Evolutionary conservation across 2,888 invertebrate genomes (phyloP), one percentile per base, ranked within the genome.

Genomic region (Folsomia candida): DNA sequence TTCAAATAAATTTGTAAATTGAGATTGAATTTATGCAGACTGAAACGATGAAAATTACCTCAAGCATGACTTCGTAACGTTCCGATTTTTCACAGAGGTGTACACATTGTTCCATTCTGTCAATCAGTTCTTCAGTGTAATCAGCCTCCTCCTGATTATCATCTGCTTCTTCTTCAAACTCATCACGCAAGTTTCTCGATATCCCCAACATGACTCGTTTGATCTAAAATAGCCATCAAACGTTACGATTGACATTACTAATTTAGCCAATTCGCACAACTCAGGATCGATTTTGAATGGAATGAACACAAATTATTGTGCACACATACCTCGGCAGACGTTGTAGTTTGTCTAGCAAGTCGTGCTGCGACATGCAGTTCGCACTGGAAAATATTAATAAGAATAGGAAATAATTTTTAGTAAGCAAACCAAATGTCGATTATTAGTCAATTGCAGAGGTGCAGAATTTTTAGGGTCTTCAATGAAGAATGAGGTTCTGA

Each of bases 281-380:
- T n/a, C n/a, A n/a, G n/a, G n/a, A n/a, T n/a, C n/a, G n/a, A n/a
- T n/a, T n/a, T n/a, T n/a, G n/a, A n/a, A n/a, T n/a, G n/a, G n/a
- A n/a, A n/a, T n/a, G n/a, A n/a, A n/a, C n/a, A n/a, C n/a, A n/a
- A n/a, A n/a, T n/a, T n/a, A n/a, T n/a, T n/a, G n/a, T n/a, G n/a
- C n/a, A n/a, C n/a, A n/a, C n/a, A 4, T 68, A 79, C 78, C 71
- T 79, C 79, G 25, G 76, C 74, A 54, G 54, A 20, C 18, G 78
- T 78, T 24, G 78, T 74, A 3, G 76, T 72, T 62, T 78, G 78
- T 37, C 78, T 76, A 22, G 78, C 78, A 29, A 80, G 66, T 64
- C 80, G 69, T 2, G 80, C 78, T n/a, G 80, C 78, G n/a, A 77
- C 73, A 58, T 80, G 80, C 11, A 80, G 65, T 71, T 80, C 80